A percentile compares a stretch with the other conserved stretches of the same genome.
Conservation (phyloP, 2,797 vertebrate genomes). For the Tenualosa thibaudeaui region DNA sequence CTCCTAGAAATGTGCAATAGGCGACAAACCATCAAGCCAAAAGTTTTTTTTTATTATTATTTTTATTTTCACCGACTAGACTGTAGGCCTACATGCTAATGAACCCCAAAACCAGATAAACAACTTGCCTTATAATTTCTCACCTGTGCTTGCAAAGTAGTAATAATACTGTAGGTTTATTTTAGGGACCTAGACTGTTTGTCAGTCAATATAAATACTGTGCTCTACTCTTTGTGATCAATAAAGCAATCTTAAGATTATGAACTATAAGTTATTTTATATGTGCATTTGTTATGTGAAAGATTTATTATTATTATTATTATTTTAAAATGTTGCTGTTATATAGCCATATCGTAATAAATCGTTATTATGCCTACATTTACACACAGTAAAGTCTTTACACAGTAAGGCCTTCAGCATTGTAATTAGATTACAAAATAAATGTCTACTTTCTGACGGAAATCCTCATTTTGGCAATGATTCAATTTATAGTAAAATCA, state of each 20-base stretch:
- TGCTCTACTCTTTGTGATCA: conserved; percentile 61
- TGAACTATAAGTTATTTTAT: not conserved
- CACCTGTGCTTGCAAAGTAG: conserved; percentile 37
- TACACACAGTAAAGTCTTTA: too few relatives aligned
- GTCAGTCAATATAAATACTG: conserved; percentile 65
- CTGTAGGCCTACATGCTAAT: conserved; percentile 1
- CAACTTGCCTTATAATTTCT: conserved; percentile 47
- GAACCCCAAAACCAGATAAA: not conserved
- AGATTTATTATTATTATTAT: too few relatives aligned
- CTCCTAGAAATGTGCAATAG: conserved; percentile 4
- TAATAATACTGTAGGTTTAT: conserved; percentile 51
- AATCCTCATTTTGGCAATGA: not conserved
- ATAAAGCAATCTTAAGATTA: conserved; percentile 37
- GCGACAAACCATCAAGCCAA: not conserved
- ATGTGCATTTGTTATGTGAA: not conserved
- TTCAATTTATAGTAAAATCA: not conserved
- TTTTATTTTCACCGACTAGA: conserved; percentile 4
- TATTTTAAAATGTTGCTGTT: too few relatives aligned
- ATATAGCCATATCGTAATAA: too few relatives aligned
- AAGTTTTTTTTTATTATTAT: not conserved
- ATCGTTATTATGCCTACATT: too few relatives aligned
- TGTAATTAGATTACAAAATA: too few relatives aligned
- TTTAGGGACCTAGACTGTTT: conserved; percentile 47
- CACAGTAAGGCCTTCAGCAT: too few relatives aligned
- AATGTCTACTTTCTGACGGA: too few relatives aligned